phyloP scores from a whole-genome alignment of 2,888 invertebrate genomes.

The Platypus cylindrus region DNA sequence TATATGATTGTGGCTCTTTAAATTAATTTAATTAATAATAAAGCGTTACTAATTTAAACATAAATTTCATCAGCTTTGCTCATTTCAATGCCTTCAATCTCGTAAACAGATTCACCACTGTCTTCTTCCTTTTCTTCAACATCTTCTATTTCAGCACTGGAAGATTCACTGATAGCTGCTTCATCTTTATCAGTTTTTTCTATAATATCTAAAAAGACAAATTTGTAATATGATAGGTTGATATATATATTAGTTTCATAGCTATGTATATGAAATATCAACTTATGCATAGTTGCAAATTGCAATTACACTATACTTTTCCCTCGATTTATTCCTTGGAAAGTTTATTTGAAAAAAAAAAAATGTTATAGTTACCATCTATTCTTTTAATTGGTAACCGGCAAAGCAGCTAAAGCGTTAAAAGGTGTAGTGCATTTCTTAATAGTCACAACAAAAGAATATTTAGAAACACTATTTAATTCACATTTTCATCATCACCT shows the following conservation, averaged over 20 bases:
- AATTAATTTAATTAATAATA: too few relatives aligned
- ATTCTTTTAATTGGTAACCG: background rate
- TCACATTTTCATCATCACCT: background rate
- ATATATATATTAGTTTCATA: background rate
- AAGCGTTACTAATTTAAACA: too few relatives aligned
- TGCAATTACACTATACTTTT: too few relatives aligned
- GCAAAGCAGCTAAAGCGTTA: background rate
- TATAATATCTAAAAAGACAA: conserved; percentile 6
- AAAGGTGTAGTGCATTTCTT: background rate
- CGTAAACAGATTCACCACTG: conserved; percentile 20
- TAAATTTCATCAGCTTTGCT: too few relatives aligned
- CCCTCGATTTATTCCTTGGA: background rate
- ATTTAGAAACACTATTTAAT: background rate
- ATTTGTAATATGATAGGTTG: background rate
- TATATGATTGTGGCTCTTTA: too few relatives aligned
- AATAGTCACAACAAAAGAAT: conserved; percentile 1
- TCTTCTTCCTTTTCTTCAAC: conserved; percentile 8
- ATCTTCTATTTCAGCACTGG: conserved; percentile 6
- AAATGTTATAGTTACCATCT: too few relatives aligned
- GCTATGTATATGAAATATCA: background rate
- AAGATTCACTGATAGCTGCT: conserved; percentile 1
- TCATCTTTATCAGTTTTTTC: conserved; percentile 13
- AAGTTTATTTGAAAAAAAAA: background rate
- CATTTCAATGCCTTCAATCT: conserved; percentile 20
- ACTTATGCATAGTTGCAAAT: too few relatives aligned